These are phyloP conservation scores for Aphrocallistes beatrix DNA, from an alignment of 37 sponge, comb jelly and placozoan genomes.

Conservation along the genomic window DNA sequence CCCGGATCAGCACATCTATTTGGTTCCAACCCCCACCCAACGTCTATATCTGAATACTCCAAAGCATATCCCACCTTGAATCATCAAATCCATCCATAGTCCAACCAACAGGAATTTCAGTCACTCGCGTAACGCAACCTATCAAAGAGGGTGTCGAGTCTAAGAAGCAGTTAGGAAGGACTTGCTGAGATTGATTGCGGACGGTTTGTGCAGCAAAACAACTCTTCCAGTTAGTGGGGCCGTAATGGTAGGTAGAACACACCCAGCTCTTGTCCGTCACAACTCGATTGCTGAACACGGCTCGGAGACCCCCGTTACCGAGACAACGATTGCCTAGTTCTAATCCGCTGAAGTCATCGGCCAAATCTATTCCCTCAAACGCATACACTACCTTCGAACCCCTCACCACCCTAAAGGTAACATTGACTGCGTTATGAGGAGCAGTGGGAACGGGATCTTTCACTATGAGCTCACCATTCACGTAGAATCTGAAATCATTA, in stretches of 20 bases:
- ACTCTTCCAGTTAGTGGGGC: slow-evolving; percentile 33
- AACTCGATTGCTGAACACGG: slow-evolving; percentile 32
- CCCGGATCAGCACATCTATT: slow-evolving; percentile 21
- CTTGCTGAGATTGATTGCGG: slow-evolving; percentile 9
- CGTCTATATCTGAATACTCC: slow-evolving; percentile 1
- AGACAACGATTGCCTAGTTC: slow-evolving; percentile 21
- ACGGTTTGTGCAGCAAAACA: slow-evolving; percentile 23
- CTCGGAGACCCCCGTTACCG: slow-evolving; percentile 20
- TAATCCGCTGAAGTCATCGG: slow-evolving; percentile 20
- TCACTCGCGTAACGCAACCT: slow-evolving; percentile 7
- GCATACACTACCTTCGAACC: slow-evolving; percentile 22
- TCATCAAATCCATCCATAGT: slow-evolving; percentile 25
- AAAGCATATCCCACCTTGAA: slow-evolving; percentile 31
- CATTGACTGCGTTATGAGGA: slow-evolving; percentile 31
- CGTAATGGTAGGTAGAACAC: slow-evolving; percentile 24
- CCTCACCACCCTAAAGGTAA: slow-evolving; percentile 18
- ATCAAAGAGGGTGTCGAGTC: neutral
- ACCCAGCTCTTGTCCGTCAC: slow-evolving; percentile 27
- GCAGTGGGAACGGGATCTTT: slow-evolving; percentile 15
- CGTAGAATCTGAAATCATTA: slow-evolving; percentile 27
- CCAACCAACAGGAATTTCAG: slow-evolving; percentile 24
- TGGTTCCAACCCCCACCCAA: slow-evolving; percentile 19
- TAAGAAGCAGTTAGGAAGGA: slow-evolving; percentile 15
- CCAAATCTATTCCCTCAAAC: slow-evolving; percentile 23
- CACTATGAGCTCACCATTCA: slow-evolving; percentile 25